These are phyloP conservation scores for Telenomus remus DNA, from an alignment of 1,140 invertebrate species.

Conservation along the genomic window DNA sequence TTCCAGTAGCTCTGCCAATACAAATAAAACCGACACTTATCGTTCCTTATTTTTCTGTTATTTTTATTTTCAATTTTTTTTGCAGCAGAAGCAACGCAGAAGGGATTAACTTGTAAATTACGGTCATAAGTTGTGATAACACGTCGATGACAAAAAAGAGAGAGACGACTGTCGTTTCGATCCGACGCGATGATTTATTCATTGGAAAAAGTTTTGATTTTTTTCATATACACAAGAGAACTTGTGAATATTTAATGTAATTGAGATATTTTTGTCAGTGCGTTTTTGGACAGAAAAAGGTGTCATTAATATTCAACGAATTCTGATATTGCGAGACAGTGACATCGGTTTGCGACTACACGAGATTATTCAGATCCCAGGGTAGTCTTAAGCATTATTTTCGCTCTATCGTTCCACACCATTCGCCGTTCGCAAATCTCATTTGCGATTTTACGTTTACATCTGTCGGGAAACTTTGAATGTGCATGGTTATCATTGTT, in stretches of 20 bases:
- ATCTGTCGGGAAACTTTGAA: constrained; percentile 24
- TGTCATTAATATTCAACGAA: constrained; percentile 58
- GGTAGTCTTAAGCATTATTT: constrained; percentile 61
- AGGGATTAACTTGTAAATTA: too few species aligned
- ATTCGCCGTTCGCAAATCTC: constrained; percentile 55
- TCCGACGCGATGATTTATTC: too few species aligned
- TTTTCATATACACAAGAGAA: constrained; percentile 8
- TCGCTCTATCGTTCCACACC: constrained; percentile 52
- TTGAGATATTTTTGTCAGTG: constrained; percentile 38
- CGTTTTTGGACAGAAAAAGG: constrained; percentile 28
- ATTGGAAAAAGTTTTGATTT: not conserved
- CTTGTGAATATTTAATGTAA: constrained; percentile 41
- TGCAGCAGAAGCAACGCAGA: too few species aligned
- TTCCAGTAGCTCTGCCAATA: too few species aligned
- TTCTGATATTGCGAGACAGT: constrained; percentile 47
- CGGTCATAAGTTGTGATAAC: too few species aligned
- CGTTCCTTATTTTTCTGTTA: too few species aligned
- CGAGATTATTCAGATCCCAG: constrained; percentile 60
- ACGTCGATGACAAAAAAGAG: too few species aligned
- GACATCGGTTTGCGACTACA: constrained; percentile 45
- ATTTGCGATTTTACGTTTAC: constrained; percentile 60
- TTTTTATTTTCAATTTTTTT: too few species aligned
- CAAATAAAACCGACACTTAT: too few species aligned
- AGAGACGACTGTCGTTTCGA: too few species aligned
- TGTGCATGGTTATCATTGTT: constrained; percentile 40